These are phyloP conservation scores for Zeugodacus cucurbitae DNA, from an alignment of 1,140 invertebrate species.

Conservation along the genomic window DNA sequence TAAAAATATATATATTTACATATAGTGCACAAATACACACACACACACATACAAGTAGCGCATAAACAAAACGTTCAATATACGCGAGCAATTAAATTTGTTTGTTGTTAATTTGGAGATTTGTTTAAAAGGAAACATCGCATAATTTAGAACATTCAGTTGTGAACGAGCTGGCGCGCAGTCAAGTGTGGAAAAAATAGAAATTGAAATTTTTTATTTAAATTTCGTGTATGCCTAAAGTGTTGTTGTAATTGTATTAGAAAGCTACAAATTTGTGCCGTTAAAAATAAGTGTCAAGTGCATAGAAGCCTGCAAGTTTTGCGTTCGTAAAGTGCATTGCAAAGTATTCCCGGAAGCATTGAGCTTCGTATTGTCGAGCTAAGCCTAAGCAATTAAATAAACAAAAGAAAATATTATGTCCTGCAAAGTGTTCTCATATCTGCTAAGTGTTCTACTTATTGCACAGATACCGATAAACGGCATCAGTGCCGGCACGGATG, in stretches of 20 bases:
- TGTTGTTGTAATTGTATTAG: neutral
- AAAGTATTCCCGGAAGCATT: neutral
- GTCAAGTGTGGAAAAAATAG: slow-evolving; percentile 3
- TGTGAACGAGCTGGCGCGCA: slow-evolving; percentile 43
- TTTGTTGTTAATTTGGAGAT: slow-evolving; percentile 24
- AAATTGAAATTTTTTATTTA: neutral
- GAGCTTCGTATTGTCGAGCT: neutral
- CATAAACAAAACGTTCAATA: slow-evolving; percentile 25
- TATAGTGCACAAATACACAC: neutral
- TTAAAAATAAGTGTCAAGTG: neutral
- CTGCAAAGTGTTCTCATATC: slow-evolving; percentile 14
- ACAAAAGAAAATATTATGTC: slow-evolving; percentile 15
- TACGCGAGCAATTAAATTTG: neutral
- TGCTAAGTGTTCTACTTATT: slow-evolving; percentile 28
- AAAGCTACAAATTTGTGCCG: neutral
- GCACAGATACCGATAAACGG: slow-evolving; percentile 47
- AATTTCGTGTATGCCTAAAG: neutral
- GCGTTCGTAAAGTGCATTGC: neutral
- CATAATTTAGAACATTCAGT: slow-evolving; percentile 46
- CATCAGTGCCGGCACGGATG: slow-evolving; percentile 50
- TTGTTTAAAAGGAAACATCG: slow-evolving; percentile 34
- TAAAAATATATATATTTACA: neutral
- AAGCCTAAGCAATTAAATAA: neutral
- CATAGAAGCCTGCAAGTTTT: neutral
- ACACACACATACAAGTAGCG: neutral